These are phyloP conservation scores for Melinopterus prodromus DNA, from an alignment of 2,888 invertebrate species.

Conservation along the genomic window DNA sequence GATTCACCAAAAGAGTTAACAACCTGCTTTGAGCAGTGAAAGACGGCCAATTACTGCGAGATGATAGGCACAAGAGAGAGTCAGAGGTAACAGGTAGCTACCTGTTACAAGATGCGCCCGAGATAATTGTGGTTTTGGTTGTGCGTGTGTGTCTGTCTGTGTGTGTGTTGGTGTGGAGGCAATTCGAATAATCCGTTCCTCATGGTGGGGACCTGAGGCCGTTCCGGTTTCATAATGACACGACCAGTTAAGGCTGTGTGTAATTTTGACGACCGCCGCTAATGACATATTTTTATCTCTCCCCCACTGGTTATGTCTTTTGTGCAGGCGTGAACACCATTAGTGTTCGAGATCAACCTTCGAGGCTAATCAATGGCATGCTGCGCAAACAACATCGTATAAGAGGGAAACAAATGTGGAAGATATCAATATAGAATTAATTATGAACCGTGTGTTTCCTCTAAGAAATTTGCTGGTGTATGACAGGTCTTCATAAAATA, in stretches of 20 bases:
- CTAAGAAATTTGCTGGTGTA: too few species aligned
- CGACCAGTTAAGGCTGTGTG: neutral
- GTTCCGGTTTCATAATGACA: neutral
- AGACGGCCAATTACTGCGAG: neutral
- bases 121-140: conserved; percentile 4
- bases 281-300: neutral
- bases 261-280: neutral
- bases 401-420: neutral
- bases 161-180: neutral
- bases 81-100: conserved; percentile 4
- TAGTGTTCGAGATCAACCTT: neutral
- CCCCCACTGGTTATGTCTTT: neutral
- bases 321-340: neutral
- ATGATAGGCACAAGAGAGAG: neutral
- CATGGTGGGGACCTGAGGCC: neutral
- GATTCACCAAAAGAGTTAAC: neutral
- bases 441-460: too few species aligned
- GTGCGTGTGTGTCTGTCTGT: neutral
- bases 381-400: neutral
- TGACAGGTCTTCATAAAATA: too few species aligned
- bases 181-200: neutral
- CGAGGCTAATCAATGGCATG: neutral
- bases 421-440: too few species aligned
- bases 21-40: neutral
- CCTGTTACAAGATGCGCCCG: neutral